Evolutionary conservation across 35 echinoderm and acorn worm species (phyloP).

Genomic region (Stichopus chloronotus): DNA sequence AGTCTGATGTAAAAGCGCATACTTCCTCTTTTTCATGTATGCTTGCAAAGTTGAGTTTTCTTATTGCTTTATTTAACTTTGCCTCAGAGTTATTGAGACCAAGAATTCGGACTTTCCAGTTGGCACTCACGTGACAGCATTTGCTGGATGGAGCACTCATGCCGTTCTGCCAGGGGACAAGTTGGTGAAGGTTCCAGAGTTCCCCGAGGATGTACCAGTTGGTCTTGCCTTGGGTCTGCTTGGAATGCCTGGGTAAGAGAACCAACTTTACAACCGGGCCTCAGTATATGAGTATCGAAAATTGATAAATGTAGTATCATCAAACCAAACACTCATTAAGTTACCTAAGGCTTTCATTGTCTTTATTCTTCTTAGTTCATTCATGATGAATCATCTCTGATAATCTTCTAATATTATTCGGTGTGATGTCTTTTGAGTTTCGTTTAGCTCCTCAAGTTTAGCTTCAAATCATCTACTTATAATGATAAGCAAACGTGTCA

Average conservation of each 20-base stretch:
- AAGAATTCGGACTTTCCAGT: constrained; percentile 62
- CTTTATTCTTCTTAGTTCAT: no score
- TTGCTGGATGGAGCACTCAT: constrained; percentile 75
- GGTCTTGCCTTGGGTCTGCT: constrained; percentile 68
- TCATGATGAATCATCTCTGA: no score
- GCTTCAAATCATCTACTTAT: no score
- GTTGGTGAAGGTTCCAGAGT: constrained; percentile 45
- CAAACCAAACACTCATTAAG: background rate
- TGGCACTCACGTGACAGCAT: constrained; percentile 50
- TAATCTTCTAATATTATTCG: no score
- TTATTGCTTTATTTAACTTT: background rate
- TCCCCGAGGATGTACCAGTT: constrained; percentile 57
- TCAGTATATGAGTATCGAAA: no score
- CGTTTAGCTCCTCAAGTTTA: no score
- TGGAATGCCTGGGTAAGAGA: constrained; percentile 87
- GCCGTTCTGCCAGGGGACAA: constrained; percentile 43
- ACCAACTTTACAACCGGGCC: background rate
- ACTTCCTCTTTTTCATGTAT: no score
- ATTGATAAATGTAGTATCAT: no score
- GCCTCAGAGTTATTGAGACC: constrained; percentile 72
- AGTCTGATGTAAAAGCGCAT: no score
- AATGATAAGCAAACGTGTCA: no score
- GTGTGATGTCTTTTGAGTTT: no score
- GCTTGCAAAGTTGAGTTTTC: background rate
- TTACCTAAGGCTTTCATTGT: no score